Conservation (phyloP, 2,113 vertebrate genomes). For the Mus musculus region DNA sequence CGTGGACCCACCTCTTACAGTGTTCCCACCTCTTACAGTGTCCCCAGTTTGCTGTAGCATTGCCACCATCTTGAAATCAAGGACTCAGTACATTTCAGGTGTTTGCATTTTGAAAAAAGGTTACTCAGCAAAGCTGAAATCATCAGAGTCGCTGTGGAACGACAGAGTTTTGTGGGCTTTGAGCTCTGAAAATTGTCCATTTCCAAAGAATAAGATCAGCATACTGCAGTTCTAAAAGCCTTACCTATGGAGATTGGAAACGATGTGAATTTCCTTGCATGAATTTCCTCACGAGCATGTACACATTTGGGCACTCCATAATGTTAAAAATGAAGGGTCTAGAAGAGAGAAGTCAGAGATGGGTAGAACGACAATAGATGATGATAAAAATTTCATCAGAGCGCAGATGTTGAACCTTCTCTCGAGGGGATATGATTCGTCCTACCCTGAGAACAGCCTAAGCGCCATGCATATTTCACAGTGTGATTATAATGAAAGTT, state of each 20-base stretch:
- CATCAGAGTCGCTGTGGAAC: slow-evolving; percentile 34
- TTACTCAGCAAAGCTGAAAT: neutral
- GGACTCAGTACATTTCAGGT: neutral
- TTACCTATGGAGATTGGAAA: neutral
- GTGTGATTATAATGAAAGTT: slow-evolving; percentile 63
- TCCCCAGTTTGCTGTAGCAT: neutral
- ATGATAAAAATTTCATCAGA: slow-evolving; percentile 56
- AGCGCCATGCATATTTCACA: slow-evolving; percentile 50
- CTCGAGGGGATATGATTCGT: neutral
- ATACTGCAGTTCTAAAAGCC: neutral
- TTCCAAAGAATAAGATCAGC: slow-evolving; percentile 38
- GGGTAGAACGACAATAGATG: slow-evolving; percentile 28
- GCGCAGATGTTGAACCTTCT: slow-evolving; percentile 56
- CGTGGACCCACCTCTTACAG: neutral
- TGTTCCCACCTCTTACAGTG: neutral
- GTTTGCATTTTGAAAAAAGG: neutral
- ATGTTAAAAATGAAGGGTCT: slow-evolving; percentile 62
- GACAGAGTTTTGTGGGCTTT: neutral
- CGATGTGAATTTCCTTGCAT: neutral
- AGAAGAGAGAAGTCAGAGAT: slow-evolving; percentile 56
- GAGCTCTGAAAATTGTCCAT: slow-evolving; percentile 16
- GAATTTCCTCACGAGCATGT: too few relatives aligned
- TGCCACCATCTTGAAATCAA: neutral
- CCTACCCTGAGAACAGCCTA: neutral
- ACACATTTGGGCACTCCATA: neutral